These are phyloP conservation scores for Cremastinae sp. DNA, from an alignment of 2,888 invertebrate species.

Conservation along the genomic window DNA sequence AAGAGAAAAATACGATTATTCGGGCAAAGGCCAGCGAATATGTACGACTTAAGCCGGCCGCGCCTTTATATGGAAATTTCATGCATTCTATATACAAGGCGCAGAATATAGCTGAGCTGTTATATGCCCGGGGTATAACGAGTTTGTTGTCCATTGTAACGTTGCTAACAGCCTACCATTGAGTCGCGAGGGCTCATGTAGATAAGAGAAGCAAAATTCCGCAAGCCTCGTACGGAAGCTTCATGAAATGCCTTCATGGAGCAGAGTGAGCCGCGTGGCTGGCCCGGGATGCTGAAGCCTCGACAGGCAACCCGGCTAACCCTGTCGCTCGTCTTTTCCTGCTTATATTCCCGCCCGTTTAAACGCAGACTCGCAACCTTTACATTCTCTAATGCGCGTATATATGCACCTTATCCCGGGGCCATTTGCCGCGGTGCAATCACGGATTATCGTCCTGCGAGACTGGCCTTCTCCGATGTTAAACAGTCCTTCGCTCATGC, in stretches of 20 bases:
- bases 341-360: slow-evolving; percentile 28
- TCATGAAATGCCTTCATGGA: slow-evolving; percentile 55
- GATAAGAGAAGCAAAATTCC: slow-evolving; percentile 59
- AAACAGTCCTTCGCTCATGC: slow-evolving; percentile 32
- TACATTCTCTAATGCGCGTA: slow-evolving; percentile 43
- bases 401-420: slow-evolving; percentile 5
- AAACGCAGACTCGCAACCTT: slow-evolving; percentile 20
- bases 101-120: slow-evolving; percentile 41
- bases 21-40: not conserved
- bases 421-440: slow-evolving; percentile 56
- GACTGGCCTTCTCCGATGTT: slow-evolving; percentile 50
- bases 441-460: slow-evolving; percentile 59
- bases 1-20: slow-evolving; percentile 24
- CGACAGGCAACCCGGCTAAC: slow-evolving; percentile 27
- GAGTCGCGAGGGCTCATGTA: slow-evolving; percentile 45
- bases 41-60: not conserved
- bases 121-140: slow-evolving; percentile 48
- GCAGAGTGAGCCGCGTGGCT: slow-evolving; percentile 34
- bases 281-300: not conserved
- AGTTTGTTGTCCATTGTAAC: slow-evolving; percentile 59
- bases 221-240: slow-evolving; percentile 49
- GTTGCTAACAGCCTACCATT: slow-evolving; percentile 55
- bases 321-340: slow-evolving; percentile 53
- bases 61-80: slow-evolving; percentile 44
- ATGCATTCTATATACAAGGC: slow-evolving; percentile 16